A percentile compares a stretch with the other conserved stretches of the same genome.
phyloP scores from a whole-genome alignment of 2,797 vertebrate species.

The Macropus fuliginosus region DNA sequence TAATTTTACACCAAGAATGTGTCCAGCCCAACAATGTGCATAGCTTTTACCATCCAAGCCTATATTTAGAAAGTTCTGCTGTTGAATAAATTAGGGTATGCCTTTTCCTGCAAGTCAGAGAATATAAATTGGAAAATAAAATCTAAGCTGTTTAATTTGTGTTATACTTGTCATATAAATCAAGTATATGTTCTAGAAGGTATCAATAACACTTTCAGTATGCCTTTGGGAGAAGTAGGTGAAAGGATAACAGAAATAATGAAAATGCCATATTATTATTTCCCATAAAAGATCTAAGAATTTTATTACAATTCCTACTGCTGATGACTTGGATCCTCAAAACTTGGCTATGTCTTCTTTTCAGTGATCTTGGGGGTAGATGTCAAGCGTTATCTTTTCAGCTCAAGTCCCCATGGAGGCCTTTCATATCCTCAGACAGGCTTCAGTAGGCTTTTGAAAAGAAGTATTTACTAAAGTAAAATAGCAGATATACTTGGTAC shows the following conservation, averaged over 20 bases:
- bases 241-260: neutral
- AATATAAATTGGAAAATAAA: constrained; percentile 38
- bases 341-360: neutral
- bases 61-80: constrained; percentile 61
- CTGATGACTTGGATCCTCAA: neutral
- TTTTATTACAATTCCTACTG: neutral
- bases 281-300: neutral
- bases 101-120: constrained; percentile 51
- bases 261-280: neutral
- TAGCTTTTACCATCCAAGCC: constrained; percentile 27
- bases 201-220: constrained; percentile 18
- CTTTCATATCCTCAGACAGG: neutral
- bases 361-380: neutral
- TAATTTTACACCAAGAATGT: constrained; percentile 41
- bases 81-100: constrained; percentile 41
- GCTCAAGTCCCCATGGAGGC: neutral
- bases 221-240: neutral
- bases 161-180: constrained; percentile 43
- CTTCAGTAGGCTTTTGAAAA: neutral
- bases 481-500: neutral
- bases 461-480: neutral
- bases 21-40: neutral
- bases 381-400: neutral
- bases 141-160: constrained; percentile 9
- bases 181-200: constrained; percentile 23